Evolutionary conservation across 1,140 invertebrate genomes (phyloP).

Genomic region (Wasmannia auropunctata): DNA sequence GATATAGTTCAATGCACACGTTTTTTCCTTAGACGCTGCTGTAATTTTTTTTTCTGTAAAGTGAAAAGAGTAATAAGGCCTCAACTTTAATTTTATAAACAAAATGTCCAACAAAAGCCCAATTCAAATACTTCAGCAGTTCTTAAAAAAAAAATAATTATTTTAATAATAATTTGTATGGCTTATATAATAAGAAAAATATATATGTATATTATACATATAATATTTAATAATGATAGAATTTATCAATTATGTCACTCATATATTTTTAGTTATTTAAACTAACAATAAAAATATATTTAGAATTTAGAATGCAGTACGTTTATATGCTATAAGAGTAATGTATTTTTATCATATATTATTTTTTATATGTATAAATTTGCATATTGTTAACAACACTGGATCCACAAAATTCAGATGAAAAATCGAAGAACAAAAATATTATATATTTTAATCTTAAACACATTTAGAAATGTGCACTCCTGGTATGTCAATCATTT

Average conservation of each 20-base stretch:
- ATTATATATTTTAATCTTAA: constrained; percentile 1
- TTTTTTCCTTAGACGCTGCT: not conserved
- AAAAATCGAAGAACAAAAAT: not conserved
- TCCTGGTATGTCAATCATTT: not conserved
- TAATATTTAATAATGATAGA: constrained; percentile 5
- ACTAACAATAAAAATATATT: constrained; percentile 35
- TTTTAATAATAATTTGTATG: constrained; percentile 5
- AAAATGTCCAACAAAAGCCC: not conserved
- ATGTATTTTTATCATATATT: constrained; percentile 20
- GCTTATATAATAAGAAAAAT: not conserved
- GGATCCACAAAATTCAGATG: not conserved
- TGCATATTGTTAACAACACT: constrained; percentile 52
- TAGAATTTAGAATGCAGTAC: constrained; percentile 17
- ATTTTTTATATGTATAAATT: constrained; percentile 42
- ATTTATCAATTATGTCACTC: not conserved
- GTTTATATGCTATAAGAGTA: not conserved
- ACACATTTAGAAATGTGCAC: not conserved
- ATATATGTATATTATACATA: not conserved
- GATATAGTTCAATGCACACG: constrained; percentile 8
- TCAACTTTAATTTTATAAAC: not conserved
- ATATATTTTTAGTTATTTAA: constrained; percentile 22
- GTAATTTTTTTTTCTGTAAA: constrained; percentile 7
- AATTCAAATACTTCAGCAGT: not conserved
- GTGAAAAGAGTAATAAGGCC: not conserved
- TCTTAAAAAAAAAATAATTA: constrained; percentile 11